Percentiles rank a stretch among this genome's conserved stretches.
Evolutionary conservation across 2,888 invertebrate genomes (phyloP).

Genomic region (Pycnomerus fuliginosus): DNA sequence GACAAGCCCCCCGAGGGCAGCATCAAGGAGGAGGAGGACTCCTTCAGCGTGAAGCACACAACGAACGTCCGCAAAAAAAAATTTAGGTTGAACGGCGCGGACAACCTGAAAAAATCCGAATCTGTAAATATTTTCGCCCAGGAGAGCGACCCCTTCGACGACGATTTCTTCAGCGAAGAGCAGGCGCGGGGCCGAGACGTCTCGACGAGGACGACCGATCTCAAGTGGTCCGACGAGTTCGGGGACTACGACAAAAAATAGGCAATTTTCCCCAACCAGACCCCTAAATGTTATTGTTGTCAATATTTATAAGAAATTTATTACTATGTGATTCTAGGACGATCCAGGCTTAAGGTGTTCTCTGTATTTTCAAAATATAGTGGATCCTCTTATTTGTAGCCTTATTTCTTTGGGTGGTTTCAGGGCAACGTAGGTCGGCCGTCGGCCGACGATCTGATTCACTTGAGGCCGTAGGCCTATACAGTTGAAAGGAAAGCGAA

Average conservation of each 20-base stretch:
- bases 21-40: conserved; percentile 45
- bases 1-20: conserved; percentile 45
- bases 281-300: conserved; percentile 28
- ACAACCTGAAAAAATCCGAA: conserved; percentile 80
- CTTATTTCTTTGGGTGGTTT: too few relatives aligned
- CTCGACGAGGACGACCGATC: conserved; percentile 40
- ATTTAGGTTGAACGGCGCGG: conserved; percentile 30
- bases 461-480: too few relatives aligned
- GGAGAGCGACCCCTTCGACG: conserved; percentile 85
- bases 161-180: conserved; percentile 72
- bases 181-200: conserved; percentile 22
- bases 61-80: conserved; percentile 39
- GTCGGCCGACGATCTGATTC: too few relatives aligned
- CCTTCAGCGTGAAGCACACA: conserved; percentile 37
- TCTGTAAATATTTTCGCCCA: conserved; percentile 87
- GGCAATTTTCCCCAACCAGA: conserved; percentile 15
- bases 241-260: conserved; percentile 45
- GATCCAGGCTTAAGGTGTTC: conserved; percentile 8
- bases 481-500: too few relatives aligned
- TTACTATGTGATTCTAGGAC: conserved; percentile 10
- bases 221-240: conserved; percentile 56
- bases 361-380: conserved; percentile 31
- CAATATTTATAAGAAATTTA: conserved; percentile 6
- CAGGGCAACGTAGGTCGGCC: too few relatives aligned
- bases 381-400: conserved; percentile 33